Percentiles rank a stretch among this genome's conserved stretches.
phyloP scores from a whole-genome alignment of 2,113 vertebrate species.

The Hyperoodon ampullatus region DNA sequence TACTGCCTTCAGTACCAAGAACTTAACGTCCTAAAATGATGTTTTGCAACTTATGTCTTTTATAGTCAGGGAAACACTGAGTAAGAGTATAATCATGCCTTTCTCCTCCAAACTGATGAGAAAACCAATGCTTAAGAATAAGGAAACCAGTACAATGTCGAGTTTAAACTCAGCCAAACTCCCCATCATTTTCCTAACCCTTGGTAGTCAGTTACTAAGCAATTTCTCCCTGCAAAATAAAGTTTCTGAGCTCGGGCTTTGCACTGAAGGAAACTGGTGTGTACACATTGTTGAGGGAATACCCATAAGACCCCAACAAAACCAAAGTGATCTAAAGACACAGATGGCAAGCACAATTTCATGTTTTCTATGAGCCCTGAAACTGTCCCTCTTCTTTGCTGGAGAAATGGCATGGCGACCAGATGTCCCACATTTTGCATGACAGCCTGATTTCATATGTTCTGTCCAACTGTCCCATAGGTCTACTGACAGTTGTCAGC shows the following conservation, averaged over 20 bases:
- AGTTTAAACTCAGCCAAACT: not conserved
- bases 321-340: not conserved
- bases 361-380: not conserved
- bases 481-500: not conserved
- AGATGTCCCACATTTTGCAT: not conserved
- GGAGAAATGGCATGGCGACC: not conserved
- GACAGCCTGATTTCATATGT: not conserved
- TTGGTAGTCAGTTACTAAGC: not conserved
- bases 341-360: not conserved
- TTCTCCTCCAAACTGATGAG: not conserved
- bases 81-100: not conserved
- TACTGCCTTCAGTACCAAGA: not conserved
- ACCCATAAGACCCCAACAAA: not conserved
- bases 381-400: not conserved
- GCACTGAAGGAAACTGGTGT: not conserved
- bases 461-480: not conserved
- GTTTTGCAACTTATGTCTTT: not conserved
- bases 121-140: not conserved
- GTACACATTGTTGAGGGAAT: not conserved
- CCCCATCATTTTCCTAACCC: not conserved
- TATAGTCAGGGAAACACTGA: not conserved
- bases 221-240: not conserved
- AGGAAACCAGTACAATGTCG: not conserved
- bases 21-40: constrained; percentile 1
- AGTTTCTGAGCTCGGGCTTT: not conserved